These are phyloP conservation scores for Agriotes lineatus DNA, from an alignment of 2,888 invertebrate species.

Conservation along the genomic window DNA sequence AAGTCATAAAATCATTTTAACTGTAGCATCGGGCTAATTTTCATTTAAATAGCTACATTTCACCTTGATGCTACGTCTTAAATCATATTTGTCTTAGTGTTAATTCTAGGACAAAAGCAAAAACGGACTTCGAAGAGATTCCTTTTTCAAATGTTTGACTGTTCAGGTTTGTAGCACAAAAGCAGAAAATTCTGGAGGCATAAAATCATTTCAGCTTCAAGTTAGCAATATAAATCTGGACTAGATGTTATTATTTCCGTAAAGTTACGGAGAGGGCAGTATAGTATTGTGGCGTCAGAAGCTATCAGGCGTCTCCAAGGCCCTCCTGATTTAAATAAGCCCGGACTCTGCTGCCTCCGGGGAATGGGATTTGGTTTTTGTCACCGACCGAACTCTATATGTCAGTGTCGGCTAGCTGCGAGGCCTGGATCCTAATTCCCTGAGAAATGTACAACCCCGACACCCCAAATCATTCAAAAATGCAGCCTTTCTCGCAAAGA, in stretches of 20 bases:
- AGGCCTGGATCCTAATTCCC: slow-evolving; percentile 60
- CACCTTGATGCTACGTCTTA: no score
- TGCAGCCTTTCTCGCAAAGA: not conserved
- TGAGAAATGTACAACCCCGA: slow-evolving; percentile 55
- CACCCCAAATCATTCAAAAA: slow-evolving; percentile 23
- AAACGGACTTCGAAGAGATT: no score
- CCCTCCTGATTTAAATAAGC: slow-evolving; percentile 66
- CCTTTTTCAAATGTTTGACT: no score
- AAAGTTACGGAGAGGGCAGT: slow-evolving; percentile 61
- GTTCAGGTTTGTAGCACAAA: slow-evolving; percentile 7
- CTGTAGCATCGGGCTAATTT: no score
- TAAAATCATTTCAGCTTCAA: slow-evolving; percentile 40
- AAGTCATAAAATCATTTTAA: no score
- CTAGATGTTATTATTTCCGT: slow-evolving; percentile 45
- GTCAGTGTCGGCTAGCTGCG: slow-evolving; percentile 62
- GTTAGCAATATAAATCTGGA: slow-evolving; percentile 43
- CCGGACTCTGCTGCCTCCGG: slow-evolving; percentile 62
- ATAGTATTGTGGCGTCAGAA: slow-evolving; percentile 65
- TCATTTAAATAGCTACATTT: no score
- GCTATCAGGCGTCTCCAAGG: slow-evolving; percentile 65
- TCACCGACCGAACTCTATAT: slow-evolving; percentile 64
- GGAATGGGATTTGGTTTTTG: slow-evolving; percentile 66
- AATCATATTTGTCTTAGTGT: no score
- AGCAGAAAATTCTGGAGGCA: slow-evolving; percentile 19
- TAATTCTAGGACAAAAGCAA: no score